Evolutionary conservation across 2,888 invertebrate genomes (phyloP).

Genomic region (Strigamia crassipes): DNA sequence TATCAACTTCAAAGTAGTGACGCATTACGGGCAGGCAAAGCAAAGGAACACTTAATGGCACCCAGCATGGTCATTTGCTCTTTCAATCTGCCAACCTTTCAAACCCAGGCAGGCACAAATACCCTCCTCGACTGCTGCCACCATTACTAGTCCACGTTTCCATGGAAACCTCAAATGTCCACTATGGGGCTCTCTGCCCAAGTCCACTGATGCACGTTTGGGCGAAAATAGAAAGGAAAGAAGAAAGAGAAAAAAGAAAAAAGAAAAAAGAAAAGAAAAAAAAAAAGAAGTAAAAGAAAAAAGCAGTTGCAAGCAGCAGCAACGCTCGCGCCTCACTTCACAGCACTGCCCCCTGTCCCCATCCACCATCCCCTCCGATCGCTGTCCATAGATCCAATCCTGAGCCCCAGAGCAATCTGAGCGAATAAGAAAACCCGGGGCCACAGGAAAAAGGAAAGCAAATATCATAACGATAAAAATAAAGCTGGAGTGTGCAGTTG

Average conservation of each 20-base stretch:
- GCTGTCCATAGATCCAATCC: background rate
- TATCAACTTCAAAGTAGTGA: slow-evolving; percentile 45
- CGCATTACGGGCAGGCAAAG: slow-evolving; percentile 43
- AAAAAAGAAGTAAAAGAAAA: background rate
- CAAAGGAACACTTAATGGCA: slow-evolving; percentile 44
- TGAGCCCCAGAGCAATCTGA: slow-evolving; percentile 1
- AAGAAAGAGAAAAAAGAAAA: too few species aligned
- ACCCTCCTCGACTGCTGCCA: slow-evolving; percentile 25
- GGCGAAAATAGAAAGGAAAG: background rate
- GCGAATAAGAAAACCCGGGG: background rate
- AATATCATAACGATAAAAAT: background rate
- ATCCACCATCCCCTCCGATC: background rate
- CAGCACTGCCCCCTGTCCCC: background rate
- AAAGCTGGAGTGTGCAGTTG: background rate
- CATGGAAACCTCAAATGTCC: slow-evolving; percentile 43
- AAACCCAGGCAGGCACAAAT: slow-evolving; percentile 43
- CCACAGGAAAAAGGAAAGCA: background rate
- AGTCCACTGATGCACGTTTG: background rate
- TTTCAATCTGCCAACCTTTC: slow-evolving; percentile 46
- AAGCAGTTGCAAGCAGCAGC: slow-evolving; percentile 8
- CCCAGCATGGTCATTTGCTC: slow-evolving; percentile 45
- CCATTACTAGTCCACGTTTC: slow-evolving; percentile 41
- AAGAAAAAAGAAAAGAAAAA: background rate
- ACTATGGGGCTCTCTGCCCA: background rate
- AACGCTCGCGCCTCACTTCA: background rate